Base-by-base conservation (phyloP, 2,113 vertebrate genomes). In the Ptychochromis oligacanthus region DNA sequence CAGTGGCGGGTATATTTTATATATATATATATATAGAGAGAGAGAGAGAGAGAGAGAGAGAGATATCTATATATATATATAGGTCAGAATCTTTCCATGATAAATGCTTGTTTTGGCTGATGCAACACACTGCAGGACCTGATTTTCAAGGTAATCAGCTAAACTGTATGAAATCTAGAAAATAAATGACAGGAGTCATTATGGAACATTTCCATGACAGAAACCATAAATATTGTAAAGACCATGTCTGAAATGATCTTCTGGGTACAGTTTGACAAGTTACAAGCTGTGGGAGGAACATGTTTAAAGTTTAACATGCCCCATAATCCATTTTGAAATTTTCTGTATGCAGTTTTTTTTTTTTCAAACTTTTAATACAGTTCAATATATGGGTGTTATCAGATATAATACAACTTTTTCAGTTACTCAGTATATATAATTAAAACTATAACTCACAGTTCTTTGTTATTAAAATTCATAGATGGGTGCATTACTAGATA, bases 361-460 rank as follows among this genome's bases (percentile, higher is more conserved):
- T 52, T 67, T n/a, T 34, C n/a, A 77, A 18, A 59, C 9, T 64
- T 80, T 56, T 61, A 78, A 76, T 67, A 55, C 14, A 83, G 24
- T 83, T 26, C 67, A 74, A 86, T 85, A 54, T 26, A 58, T 60
- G 67, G 20, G 1, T 34, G 54, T 52, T 24, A 72, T 72, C 17
- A 54, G 46, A 72, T 72, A 52, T 31, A 8, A 70, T 13, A 20
- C 6, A 70, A 2, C 4, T 54, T 46, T 52, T n/a, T 54, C 28
- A 72, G 46, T 52, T 5, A 36, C 36, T 6, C 8, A 52, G 65
- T 22, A 65, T 65, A 65, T 65, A 43, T 17, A 65, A 22, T 40
- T 65, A 1, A 58, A 75, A 24, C 6, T 56, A 81, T 60, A 79
- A 40, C 87, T 89, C 38, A 89, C 64, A 64, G 28, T 64, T 18